A percentile compares a stretch with the other conserved stretches of the same genome.
These are phyloP conservation scores for Polydesmus complanatus DNA, from an alignment of 2,888 invertebrate genomes.

Conservation along the genomic window DNA sequence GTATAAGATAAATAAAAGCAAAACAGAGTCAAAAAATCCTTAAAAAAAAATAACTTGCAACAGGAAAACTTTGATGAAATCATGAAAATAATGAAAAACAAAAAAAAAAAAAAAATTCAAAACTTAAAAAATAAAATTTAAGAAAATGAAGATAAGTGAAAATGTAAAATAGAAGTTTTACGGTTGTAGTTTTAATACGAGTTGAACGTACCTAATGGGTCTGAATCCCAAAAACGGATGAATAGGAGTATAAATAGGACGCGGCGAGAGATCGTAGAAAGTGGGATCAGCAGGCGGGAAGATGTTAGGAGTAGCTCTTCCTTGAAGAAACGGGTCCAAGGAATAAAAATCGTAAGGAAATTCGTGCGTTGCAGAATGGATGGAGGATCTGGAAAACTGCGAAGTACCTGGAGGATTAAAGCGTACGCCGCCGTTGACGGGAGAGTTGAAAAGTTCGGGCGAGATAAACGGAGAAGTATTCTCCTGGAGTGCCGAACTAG, in stretches of 20 bases:
- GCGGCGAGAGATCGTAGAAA: constrained; percentile 21
- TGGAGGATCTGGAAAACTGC: neutral
- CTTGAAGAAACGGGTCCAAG: constrained; percentile 17
- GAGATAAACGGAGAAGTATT: neutral
- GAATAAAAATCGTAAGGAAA: constrained; percentile 17
- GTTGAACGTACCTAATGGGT: constrained; percentile 21
- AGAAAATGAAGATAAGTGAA: no score
- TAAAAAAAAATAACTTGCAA: no score
- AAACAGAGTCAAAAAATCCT: no score
- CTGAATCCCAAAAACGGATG: constrained; percentile 21
- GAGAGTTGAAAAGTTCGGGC: neutral
- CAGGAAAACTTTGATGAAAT: no score
- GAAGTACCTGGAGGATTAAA: neutral
- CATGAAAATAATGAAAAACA: neutral
- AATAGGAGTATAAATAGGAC: constrained; percentile 19
- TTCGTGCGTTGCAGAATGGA: neutral
- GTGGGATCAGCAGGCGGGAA: constrained; percentile 18
- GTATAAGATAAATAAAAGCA: no score
- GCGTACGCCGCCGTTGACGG: constrained; percentile 2
- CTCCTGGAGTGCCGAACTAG: neutral
- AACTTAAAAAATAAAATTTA: constrained; percentile 11
- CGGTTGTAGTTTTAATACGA: constrained; percentile 5
- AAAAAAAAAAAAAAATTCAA: neutral
- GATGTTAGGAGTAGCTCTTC: constrained; percentile 18
- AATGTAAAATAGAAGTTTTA: no score